These are phyloP conservation scores for Drosophila quadrilineata DNA, from an alignment of 1,140 invertebrate species.

Conservation along the genomic window DNA sequence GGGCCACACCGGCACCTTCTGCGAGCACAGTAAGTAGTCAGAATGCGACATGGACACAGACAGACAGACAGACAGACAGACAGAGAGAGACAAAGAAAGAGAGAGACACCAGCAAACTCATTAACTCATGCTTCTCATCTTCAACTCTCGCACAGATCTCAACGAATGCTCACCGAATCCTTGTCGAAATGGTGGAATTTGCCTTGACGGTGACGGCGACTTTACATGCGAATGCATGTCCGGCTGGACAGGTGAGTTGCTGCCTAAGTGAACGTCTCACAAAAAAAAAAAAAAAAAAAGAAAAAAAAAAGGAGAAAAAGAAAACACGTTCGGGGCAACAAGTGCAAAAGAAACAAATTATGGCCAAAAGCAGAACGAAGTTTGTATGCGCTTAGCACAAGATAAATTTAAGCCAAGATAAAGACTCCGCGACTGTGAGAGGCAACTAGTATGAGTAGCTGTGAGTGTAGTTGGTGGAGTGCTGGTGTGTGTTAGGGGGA, in stretches of 20 bases:
- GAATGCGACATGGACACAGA: slow-evolving; percentile 3
- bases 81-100: slow-evolving; percentile 1
- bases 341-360: slow-evolving; percentile 31
- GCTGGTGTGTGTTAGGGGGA: no score
- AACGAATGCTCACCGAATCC: slow-evolving; percentile 90
- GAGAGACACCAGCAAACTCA: slow-evolving; percentile 58
- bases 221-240: slow-evolving; percentile 89
- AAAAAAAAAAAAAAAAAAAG: no score
- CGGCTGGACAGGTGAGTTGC: slow-evolving; percentile 88
- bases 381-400: slow-evolving; percentile 3
- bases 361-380: neutral
- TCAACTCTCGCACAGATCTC: slow-evolving; percentile 87
- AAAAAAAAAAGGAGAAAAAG: slow-evolving; percentile 46
- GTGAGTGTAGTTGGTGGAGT: no score
- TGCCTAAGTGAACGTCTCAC: slow-evolving; percentile 64
- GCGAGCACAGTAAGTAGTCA: slow-evolving; percentile 86
- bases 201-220: slow-evolving; percentile 87
- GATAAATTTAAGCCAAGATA: neutral
- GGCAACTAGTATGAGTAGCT: no score
- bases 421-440: no score
- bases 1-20: slow-evolving; percentile 89
- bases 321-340: no score
- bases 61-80: neutral
- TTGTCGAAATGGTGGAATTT: slow-evolving; percentile 90
- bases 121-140: no score